Conservation (phyloP, 2,888 invertebrate species). For the Drosophila falleni region DNA sequence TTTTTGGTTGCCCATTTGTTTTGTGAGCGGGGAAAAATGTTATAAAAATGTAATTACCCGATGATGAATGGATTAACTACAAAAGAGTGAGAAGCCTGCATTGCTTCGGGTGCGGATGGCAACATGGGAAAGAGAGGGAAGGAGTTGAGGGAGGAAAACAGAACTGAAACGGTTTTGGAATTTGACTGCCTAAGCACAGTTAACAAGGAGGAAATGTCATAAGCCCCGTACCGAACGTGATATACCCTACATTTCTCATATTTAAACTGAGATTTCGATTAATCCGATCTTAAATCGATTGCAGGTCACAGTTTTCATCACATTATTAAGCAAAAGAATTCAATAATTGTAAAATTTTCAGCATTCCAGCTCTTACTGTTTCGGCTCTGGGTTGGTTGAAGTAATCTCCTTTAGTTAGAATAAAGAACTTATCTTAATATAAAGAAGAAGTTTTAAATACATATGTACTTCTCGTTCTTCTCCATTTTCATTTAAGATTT, state of each 20-base stretch:
- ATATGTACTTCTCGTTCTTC: background rate
- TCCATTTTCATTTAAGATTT: background rate
- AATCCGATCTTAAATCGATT: too few species aligned
- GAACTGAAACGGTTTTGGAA: constrained; percentile 59
- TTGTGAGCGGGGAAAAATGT: constrained; percentile 77
- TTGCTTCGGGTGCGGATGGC: constrained; percentile 70
- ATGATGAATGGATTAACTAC: constrained; percentile 82
- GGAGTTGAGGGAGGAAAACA: constrained; percentile 11
- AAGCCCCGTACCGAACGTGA: constrained; percentile 22
- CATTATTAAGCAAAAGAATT: too few species aligned
- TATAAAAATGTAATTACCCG: constrained; percentile 81
- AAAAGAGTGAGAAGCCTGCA: constrained; percentile 72
- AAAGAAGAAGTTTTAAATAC: too few species aligned
- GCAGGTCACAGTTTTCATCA: too few species aligned
- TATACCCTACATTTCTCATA: constrained; percentile 32
- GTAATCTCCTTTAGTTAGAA: too few species aligned
- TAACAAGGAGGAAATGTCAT: constrained; percentile 52
- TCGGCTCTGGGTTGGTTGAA: background rate
- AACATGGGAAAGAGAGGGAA: constrained; percentile 5
- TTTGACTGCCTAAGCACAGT: constrained; percentile 55
- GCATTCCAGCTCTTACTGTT: background rate
- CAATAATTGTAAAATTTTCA: background rate
- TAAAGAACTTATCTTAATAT: too few species aligned
- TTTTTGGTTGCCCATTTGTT: constrained; percentile 72
- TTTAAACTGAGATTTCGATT: too few species aligned